Percentiles rank a stretch among this genome's conserved stretches.
Evolutionary conservation across 2,888 invertebrate species (phyloP).

Genomic region (Congeria kusceri): DNA sequence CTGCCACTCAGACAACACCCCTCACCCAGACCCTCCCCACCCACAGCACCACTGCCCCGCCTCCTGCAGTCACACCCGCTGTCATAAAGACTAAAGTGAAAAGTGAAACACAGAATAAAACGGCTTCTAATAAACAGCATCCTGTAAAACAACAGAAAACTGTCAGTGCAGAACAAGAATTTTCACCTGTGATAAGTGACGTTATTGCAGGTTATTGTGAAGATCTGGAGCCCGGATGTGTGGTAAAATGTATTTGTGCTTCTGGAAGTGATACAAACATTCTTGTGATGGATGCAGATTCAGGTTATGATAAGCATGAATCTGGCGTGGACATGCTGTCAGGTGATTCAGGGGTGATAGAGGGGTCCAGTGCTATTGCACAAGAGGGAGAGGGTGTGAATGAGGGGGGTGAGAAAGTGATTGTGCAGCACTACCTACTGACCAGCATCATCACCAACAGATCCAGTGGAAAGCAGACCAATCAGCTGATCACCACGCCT

Average conservation of each 20-base stretch:
- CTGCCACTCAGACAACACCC: background rate
- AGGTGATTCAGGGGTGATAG: background rate
- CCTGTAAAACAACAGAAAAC: background rate
- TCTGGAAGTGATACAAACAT: background rate
- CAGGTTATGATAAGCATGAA: no score
- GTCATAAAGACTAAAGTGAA: background rate
- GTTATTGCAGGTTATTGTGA: no score
- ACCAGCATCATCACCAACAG: constrained; percentile 69
- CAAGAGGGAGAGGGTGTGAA: constrained; percentile 15
- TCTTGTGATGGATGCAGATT: background rate
- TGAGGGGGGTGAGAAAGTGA: constrained; percentile 53
- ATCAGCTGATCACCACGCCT: constrained; percentile 60
- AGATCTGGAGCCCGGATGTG: no score
- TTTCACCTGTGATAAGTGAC: no score
- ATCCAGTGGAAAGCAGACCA: constrained; percentile 63
- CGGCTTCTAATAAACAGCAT: background rate
- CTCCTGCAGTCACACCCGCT: background rate
- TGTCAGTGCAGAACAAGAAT: background rate
- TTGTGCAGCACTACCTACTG: constrained; percentile 70
- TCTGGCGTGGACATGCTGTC: no score
- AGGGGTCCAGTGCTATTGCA: background rate
- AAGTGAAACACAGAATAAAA: background rate
- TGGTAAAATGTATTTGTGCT: background rate
- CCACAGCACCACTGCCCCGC: background rate
- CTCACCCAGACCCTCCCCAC: background rate